Base-by-base conservation (phyloP, 1,140 invertebrate genomes). In the Cylas formicarius region DNA sequence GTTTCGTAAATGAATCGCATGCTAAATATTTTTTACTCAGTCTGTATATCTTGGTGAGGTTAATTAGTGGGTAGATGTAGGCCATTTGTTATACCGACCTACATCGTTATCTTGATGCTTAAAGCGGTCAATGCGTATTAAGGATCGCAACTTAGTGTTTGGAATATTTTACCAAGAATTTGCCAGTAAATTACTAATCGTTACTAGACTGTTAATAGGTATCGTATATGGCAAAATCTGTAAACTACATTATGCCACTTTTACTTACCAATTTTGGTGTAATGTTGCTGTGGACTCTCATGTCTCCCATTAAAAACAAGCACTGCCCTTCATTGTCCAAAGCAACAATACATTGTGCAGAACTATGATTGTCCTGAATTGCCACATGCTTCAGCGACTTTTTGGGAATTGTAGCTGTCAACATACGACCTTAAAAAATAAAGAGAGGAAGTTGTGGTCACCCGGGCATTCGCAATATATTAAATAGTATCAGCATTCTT, bases 281-380 rank as follows among this genome's bases (percentile, higher is more conserved):
- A 28, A 96, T 84, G 38, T 71, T 58, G n/a, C 73, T 57, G 58
- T 93, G 85, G 35, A 87, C 76, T 16, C 75, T 73, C 84, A 92
- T 89, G 59, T 93, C 88, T 1, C 86, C 89, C 22, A 94, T 66
- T 0, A 84, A 80, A 31, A 90, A 73, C 29, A 75, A 68, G 53
- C 87, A 86, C 53, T 91, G 84, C 1, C 91, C 90, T 14, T 63
- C 66, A 1, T 65, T 55, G 57, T 86, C 77, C 14, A 93, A 67
- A 13, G 92, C 63, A 3, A 80, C 76, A 0, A 78, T 81, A 58
- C 89, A 91, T 11, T 81, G 79, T 0, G 82, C 80, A 1, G 84
- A 89, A 0, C 69, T 62, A 1, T 62, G 53, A 2, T 61, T 60
- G 38, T 45, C 7, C 2, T 49, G 13, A 10, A 44, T 37, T 23